Evolutionary conservation across 2,797 vertebrate genomes (phyloP).

Genomic region (Kryptopterus vitreolus): DNA sequence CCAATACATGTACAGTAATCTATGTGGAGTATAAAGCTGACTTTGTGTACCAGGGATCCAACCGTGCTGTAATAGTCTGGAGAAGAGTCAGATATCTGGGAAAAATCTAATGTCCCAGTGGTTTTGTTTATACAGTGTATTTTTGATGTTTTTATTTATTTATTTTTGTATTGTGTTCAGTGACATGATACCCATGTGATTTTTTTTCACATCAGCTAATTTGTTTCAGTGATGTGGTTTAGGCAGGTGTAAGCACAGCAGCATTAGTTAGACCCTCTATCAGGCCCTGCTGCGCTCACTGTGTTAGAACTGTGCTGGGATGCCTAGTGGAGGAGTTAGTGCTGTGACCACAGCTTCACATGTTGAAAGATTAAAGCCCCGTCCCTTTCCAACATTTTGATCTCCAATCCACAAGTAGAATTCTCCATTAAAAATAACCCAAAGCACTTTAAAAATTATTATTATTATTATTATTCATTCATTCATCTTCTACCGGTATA

Average conservation of each 20-base stretch:
- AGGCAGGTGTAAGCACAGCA: constrained; percentile 45
- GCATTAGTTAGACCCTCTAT: constrained; percentile 29
- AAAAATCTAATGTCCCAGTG: not conserved
- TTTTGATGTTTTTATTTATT: no score
- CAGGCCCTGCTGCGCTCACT: constrained; percentile 13
- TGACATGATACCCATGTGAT: constrained; percentile 10
- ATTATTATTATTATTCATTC: no score
- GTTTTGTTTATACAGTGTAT: not conserved
- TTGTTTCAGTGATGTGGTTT: constrained; percentile 38
- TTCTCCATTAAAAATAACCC: no score
- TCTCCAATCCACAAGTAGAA: constrained; percentile 5
- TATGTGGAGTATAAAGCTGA: no score
- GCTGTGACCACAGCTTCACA: constrained; percentile 20
- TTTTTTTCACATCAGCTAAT: constrained; percentile 22
- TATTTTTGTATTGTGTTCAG: no score
- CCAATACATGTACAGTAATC: no score
- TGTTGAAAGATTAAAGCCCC: not conserved
- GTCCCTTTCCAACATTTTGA: not conserved
- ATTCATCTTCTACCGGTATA: no score
- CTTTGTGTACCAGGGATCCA: no score
- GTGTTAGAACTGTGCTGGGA: constrained; percentile 36
- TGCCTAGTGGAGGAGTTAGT: constrained; percentile 24
- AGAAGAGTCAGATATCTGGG: no score
- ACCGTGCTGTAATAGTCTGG: no score
- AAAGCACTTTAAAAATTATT: no score